A percentile compares a stretch with the other conserved stretches of the same genome.
Evolutionary conservation across 2,797 vertebrate genomes (phyloP).

Genomic region (Halcyon leucocephala): DNA sequence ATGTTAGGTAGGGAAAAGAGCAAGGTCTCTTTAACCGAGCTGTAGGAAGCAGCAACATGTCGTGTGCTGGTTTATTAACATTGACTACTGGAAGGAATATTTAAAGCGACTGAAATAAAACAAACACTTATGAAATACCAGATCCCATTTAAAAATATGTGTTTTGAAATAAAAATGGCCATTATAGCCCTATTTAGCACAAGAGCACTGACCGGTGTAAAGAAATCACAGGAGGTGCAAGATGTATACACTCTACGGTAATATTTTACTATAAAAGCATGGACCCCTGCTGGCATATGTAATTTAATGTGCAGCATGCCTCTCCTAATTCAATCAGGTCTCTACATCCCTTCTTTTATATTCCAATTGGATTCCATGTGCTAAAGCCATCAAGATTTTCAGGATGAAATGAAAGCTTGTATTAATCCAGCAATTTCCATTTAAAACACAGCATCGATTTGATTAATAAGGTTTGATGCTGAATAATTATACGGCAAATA

Average conservation of each 20-base stretch:
- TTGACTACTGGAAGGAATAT: background rate
- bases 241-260: slow-evolving; percentile 65
- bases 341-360: slow-evolving; percentile 94
- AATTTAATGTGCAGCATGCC: slow-evolving; percentile 90
- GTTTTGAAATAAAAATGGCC: slow-evolving; percentile 41
- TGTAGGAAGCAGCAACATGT: background rate
- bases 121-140: background rate
- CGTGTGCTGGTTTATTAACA: background rate
- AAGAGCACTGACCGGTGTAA: slow-evolving; percentile 40
- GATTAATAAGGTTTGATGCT: slow-evolving; percentile 99
- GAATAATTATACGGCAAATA: slow-evolving; percentile 98
- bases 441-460: slow-evolving; percentile 99
- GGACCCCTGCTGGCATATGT: slow-evolving; percentile 87
- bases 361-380: slow-evolving; percentile 97
- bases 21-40: background rate
- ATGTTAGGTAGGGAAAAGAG: background rate
- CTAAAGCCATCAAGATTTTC: slow-evolving; percentile 99
- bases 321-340: slow-evolving; percentile 96
- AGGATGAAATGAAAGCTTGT: slow-evolving; percentile 98
- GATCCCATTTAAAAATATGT: background rate
- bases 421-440: slow-evolving; percentile 99
- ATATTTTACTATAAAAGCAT: slow-evolving; percentile 81
- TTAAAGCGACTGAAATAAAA: background rate
- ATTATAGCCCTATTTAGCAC: slow-evolving; percentile 27
- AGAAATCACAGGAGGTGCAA: slow-evolving; percentile 65